Percentiles rank a stretch among this genome's conserved stretches.
Evolutionary conservation across 2,888 invertebrate genomes (phyloP).

Genomic region (Parelbella ahira): DNA sequence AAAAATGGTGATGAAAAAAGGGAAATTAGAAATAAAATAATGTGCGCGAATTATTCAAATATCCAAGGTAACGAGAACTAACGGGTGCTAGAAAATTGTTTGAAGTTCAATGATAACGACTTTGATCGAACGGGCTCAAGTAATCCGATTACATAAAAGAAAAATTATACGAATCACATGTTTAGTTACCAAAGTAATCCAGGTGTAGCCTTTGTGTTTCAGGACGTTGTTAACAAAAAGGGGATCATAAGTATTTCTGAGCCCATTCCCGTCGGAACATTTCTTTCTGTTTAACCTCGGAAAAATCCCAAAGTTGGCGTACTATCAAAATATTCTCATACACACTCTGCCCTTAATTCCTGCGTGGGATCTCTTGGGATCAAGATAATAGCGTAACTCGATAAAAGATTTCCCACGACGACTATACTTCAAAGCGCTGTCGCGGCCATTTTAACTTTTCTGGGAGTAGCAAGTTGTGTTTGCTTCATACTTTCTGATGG

Average conservation of each 20-base stretch:
- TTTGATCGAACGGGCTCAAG: too few relatives aligned
- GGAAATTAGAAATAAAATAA: too few relatives aligned
- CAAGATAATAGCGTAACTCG: slow-evolving; percentile 62
- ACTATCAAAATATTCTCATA: slow-evolving; percentile 11
- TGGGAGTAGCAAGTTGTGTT: slow-evolving; percentile 35
- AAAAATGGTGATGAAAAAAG: too few relatives aligned
- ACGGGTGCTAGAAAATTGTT: too few relatives aligned
- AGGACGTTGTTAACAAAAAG: neutral
- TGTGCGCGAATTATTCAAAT: too few relatives aligned
- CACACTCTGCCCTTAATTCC: slow-evolving; percentile 5
- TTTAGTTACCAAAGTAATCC: too few relatives aligned
- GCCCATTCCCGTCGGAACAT: neutral
- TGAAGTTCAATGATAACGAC: too few relatives aligned
- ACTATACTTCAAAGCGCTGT: slow-evolving; percentile 40
- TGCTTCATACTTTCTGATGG: slow-evolving; percentile 36
- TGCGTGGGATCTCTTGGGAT: slow-evolving; percentile 27
- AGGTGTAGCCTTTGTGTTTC: too few relatives aligned
- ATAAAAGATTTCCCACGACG: slow-evolving; percentile 75
- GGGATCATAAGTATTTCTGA: slow-evolving; percentile 3
- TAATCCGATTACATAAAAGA: too few relatives aligned
- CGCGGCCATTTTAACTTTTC: slow-evolving; percentile 34
- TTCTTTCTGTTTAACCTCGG: neutral
- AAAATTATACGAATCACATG: too few relatives aligned
- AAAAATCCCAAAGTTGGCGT: slow-evolving; percentile 9
- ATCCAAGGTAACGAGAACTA: too few relatives aligned